Evolutionary conservation across 1,140 invertebrate species (phyloP), one percentile per base, ranked within the genome.

Genomic region (Pogonognathellus flavescens): DNA sequence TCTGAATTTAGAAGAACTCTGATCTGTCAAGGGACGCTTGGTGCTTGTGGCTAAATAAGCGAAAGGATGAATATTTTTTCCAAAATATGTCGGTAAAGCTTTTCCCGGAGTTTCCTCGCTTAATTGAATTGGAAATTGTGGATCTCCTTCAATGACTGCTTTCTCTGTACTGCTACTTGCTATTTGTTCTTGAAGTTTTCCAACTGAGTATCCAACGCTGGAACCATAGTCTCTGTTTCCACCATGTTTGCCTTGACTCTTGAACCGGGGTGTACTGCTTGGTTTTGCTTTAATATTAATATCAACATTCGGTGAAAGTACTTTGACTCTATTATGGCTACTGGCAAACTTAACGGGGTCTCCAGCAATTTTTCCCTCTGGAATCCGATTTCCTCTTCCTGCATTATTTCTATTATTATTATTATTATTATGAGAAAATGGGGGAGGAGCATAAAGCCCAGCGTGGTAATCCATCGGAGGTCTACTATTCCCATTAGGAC

Each of bases 311-410:
- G 31, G 70, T 16, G 16, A 49, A 6, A 20, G 0, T 49, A 41
- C 31, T 76, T n/a, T 41, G 1, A 16, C 41, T 13, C 49, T 76
- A 9, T 1, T 49, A 49, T 76, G 70, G 18, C 14, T 76, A 41
- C 16, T n/a, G 11, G 31, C 2, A 9, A 31, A 13, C 10, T 13
- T 14, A n/a, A 76, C 31, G 0, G 70, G 70, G 9, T 49, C 41
- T 50, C 70, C 41, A 50, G 41, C 41, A 50, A 76, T 76, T 76
- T 76, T 41, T 4, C 70, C 70, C 10, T 76, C 62, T 10, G 62
- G 70, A 49, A 76, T 41, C 25, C 41, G 25, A 7, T 25, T 72
- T 62, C 59, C 59, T 2, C 18, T 22, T 4, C 66, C 66, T 49
- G 1, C 25, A 72, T 50, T 76, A 18, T 57, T 57, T 2, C 6